phyloP scores from a whole-genome alignment of 2,888 invertebrate species.

The Drosophila percnosoma region DNA sequence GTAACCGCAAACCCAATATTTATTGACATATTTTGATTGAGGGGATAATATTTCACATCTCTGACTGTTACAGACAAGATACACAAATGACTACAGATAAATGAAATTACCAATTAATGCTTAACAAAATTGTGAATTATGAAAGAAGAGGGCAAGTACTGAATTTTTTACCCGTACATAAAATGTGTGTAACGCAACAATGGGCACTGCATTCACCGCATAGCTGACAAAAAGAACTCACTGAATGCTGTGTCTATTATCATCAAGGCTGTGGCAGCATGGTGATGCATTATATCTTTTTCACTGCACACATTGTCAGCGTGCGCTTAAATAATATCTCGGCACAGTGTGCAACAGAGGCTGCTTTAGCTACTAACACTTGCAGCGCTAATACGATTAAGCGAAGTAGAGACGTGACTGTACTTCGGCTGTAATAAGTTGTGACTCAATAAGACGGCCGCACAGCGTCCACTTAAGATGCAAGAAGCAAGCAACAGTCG shows the following conservation, averaged over 20 bases:
- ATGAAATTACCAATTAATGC: not conserved
- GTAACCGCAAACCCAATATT: not conserved
- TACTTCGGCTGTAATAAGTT: conserved; percentile 15
- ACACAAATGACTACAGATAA: not conserved
- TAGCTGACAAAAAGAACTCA: conserved; percentile 44
- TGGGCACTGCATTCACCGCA: conserved; percentile 28
- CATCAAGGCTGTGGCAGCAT: not conserved
- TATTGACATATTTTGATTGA: not conserved
- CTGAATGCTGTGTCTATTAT: conserved; percentile 12
- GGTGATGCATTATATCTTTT: conserved; percentile 53
- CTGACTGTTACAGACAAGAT: not conserved
- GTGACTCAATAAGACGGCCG: conserved; percentile 1
- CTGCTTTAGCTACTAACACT: conserved; percentile 2
- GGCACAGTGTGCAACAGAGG: conserved; percentile 12
- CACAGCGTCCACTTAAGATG: conserved; percentile 51
- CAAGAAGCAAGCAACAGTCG: conserved; percentile 21
- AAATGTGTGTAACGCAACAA: conserved; percentile 46
- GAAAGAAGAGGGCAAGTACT: not conserved
- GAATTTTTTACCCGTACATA: too few species aligned
- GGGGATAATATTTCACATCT: not conserved
- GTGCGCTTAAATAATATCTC: conserved; percentile 17
- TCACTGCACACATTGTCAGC: conserved; percentile 67
- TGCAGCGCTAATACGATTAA: conserved; percentile 31
- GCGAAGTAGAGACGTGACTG: conserved; percentile 1
- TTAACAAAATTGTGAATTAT: not conserved